Base-by-base conservation (phyloP, 2,113 vertebrate species). In the Phalacrocorax pelagicus region DNA sequence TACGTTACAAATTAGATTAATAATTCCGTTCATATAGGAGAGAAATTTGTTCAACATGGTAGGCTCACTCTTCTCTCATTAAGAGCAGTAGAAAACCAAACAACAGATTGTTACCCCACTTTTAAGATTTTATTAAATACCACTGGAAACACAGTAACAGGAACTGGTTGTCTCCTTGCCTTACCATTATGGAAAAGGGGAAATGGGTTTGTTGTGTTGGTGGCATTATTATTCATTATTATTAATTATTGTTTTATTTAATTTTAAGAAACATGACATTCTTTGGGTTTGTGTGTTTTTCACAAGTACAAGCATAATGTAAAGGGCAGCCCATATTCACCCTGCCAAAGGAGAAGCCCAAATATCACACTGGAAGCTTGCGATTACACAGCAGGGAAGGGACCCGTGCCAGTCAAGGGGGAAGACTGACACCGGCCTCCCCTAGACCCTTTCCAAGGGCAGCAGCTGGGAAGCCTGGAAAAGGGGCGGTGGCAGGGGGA, bases 401-500 rank as follows among this genome's bases (percentile, higher is more conserved):
- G n/a, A 61, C 5, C 2, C 26, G 19, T 7, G 29, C 17, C 22
- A 58, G 24, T 2, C 5, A 73, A 27, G 18, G 23, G 7, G 42
- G 8, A 83, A 75, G n/a, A 81, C 6, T 1, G 2, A 29, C 15
- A 46, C 11, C 3, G 12, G 8, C 15, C 11, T 69, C 26, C 42
- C 34, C 20, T 5, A 11, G 15, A 57, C 30, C 11, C 23, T 22
- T 74, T 47, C 30, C 65, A 61, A 47, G 23, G 16, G 10, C 23
- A 81, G 73, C 30, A 90, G 26, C 29, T 16, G 11, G 32, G 26
- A 81, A 67, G 18, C 5, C 8, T 42, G 34, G n/a, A 36, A 73
- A 77, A 57, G 19, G 12, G 15, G 20, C 0, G 5, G 22, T 2
- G 5, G 29, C 10, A 12, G 2, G 7, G 9, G 29, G 14, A 75